Base-by-base conservation (phyloP, 1,140 invertebrate species). In the Cotesia vestalis region DNA sequence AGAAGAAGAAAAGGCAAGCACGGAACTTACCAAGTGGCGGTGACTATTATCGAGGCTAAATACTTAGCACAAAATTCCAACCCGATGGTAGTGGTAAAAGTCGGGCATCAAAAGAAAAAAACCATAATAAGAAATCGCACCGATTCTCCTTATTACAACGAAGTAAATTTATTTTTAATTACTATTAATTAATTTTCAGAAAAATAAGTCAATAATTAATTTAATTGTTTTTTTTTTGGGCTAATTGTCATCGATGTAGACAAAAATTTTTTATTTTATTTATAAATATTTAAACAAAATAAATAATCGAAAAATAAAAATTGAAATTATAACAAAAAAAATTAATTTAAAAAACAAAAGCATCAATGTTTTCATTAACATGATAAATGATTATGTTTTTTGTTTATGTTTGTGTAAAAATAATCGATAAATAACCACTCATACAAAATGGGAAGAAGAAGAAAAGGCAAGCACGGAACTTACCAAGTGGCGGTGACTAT, bases 111-210 rank as follows among this genome's bases (percentile, higher is more conserved):
- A 36, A 87, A 84, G 36, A 89, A 86, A 72, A 87, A 81, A 68
- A 91, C 90, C 0, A 80, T 83, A 64, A 81, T 89, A 5, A 84
- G 85, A 12, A 79, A 88, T 51, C 86, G 82, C 66, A 89, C 89
- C 0, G 90, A 90, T 75, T 87, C 85, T 78, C 90, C 90, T 0
- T 88, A 87, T 76, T 91, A 88, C 71, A 91, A 91, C 74, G 90
- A 91, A 83, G 90, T 91, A 71, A 64, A 52, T 60, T 53, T 36
- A 59, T 70, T 63, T 57, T 51, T 59, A 46, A 66, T 67, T 70
- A 62, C 27, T 57, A 71, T 17, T 46, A 5, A 67, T 57, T 12
- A 38, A 62, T 8, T 61, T 46, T 63, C 17, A 67, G 4, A 17
- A 34, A 52, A 27, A 69, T 46, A 55, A 35, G 12, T 63, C 5